phyloP scores from a whole-genome alignment of 2,797 vertebrate genomes.

The Synaphobranchus kaupii region DNA sequence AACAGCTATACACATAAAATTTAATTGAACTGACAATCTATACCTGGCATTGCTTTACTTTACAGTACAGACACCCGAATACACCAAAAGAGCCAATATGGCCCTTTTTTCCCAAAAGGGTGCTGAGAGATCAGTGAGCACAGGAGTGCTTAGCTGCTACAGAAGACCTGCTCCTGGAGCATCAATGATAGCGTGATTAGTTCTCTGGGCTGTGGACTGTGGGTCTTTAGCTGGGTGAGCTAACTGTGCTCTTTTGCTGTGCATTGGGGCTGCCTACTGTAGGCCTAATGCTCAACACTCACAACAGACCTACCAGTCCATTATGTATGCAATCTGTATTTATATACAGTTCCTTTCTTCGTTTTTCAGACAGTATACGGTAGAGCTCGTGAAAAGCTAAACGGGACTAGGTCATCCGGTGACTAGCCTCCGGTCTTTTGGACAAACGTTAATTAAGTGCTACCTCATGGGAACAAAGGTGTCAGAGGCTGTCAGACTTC shows the following conservation, averaged over 20 bases:
- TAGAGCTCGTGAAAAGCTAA: background rate
- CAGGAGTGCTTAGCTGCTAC: background rate
- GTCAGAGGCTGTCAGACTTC: background rate
- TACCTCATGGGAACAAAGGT: background rate
- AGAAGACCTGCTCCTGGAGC: background rate
- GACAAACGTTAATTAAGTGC: background rate
- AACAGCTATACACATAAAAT: background rate
- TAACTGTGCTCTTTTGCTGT: background rate
- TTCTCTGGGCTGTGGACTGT: background rate
- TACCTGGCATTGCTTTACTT: background rate
- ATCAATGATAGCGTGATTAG: background rate
- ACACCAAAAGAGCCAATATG: background rate
- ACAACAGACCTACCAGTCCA: background rate
- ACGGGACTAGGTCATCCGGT: background rate
- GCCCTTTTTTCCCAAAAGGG: background rate
- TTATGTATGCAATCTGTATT: background rate
- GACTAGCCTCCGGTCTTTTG: background rate
- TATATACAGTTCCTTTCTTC: background rate
- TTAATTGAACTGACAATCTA: background rate
- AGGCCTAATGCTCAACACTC: background rate
- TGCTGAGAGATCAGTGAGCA: background rate
- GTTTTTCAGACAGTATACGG: background rate
- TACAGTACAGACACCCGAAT: background rate
- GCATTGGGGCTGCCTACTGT: background rate
- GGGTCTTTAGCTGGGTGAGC: background rate